These are phyloP conservation scores for Hartigia nigra DNA, from an alignment of 2,888 invertebrate genomes.

Conservation along the genomic window DNA sequence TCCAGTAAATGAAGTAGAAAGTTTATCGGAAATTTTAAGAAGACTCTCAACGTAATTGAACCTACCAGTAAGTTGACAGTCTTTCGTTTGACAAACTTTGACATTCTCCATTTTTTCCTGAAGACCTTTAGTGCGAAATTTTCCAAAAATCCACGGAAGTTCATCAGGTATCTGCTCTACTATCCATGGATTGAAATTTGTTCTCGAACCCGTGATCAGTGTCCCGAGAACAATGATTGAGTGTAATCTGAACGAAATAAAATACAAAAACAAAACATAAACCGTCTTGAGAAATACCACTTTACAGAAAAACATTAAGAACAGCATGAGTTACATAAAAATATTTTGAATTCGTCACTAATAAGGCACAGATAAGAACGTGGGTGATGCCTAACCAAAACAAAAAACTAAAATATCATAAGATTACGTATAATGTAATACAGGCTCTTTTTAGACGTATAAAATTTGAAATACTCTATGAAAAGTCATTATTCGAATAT, in stretches of 20 bases:
- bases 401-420: neutral
- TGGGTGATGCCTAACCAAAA: neutral
- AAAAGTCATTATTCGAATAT: neutral
- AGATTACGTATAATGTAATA: too few relatives aligned
- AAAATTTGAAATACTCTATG: neutral
- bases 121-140: neutral
- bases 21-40: neutral
- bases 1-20: neutral
- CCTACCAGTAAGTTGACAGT: neutral
- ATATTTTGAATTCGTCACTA: too few relatives aligned
- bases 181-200: neutral
- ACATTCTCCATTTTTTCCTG: neutral
- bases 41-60: neutral
- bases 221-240: neutral
- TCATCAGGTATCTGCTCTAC: neutral
- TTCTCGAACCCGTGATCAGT: neutral
- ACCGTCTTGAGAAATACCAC: neutral
- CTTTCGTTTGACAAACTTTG: neutral
- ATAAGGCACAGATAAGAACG: too few relatives aligned
- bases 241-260: neutral
- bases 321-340: neutral
- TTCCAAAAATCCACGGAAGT: neutral
- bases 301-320: neutral
- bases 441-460: too few relatives aligned
- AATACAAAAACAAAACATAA: neutral